Conservation (phyloP, 2,113 vertebrate species). For the Mastomys natalensis region DNA sequence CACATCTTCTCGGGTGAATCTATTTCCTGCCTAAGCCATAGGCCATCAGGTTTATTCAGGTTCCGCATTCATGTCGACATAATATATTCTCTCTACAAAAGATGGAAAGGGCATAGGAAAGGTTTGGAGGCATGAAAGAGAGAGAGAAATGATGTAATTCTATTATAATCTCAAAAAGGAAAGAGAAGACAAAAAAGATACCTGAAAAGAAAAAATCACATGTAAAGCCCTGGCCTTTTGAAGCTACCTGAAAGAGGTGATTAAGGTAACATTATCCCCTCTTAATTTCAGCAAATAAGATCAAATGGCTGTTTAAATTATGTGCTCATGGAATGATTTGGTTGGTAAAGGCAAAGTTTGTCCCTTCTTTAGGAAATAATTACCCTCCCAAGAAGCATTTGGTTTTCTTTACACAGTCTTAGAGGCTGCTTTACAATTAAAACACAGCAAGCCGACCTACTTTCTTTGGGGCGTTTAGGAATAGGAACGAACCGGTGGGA, state of each 20-base stretch:
- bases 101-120: background rate
- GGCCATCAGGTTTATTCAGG: too few relatives aligned
- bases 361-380: constrained; percentile 75
- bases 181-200: background rate
- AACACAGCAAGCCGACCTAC: constrained; percentile 67
- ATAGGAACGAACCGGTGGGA: constrained; percentile 66
- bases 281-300: constrained; percentile 75
- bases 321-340: constrained; percentile 53
- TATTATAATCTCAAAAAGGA: background rate
- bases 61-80: too few relatives aligned
- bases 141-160: background rate
- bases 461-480: constrained; percentile 71
- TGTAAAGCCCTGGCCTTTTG: background rate
- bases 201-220: background rate
- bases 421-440: constrained; percentile 72
- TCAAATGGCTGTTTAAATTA: constrained; percentile 66
- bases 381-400: constrained; percentile 64
- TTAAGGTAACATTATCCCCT: constrained; percentile 58
- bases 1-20: too few relatives aligned
- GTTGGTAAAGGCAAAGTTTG: constrained; percentile 63
- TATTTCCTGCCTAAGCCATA: too few relatives aligned
- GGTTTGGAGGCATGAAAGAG: background rate
- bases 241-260: constrained; percentile 19
- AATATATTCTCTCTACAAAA: too few relatives aligned
- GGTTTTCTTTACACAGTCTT: constrained; percentile 62